phyloP scores from a whole-genome alignment of 2,888 invertebrate genomes.

The Eutolmus rufibarbis region DNA sequence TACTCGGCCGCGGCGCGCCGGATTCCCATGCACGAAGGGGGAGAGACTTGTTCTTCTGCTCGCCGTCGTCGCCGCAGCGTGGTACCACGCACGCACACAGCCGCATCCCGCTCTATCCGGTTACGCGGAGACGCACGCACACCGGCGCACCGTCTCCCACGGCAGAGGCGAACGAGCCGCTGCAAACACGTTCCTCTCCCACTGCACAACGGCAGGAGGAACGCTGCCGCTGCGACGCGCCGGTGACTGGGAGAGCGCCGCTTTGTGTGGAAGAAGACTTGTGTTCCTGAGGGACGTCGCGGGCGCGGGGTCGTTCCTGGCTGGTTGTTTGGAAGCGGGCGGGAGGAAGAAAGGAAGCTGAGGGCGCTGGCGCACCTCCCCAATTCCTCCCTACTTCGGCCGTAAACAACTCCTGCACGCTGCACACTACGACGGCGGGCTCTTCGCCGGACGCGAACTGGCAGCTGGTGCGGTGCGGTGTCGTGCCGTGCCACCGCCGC shows the following conservation, averaged over 20 bases:
- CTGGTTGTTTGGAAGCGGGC: background rate
- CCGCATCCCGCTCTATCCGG: background rate
- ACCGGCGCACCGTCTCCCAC: background rate
- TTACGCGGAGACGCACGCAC: background rate
- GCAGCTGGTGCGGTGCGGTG: background rate
- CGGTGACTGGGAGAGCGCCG: background rate
- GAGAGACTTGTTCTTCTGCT: background rate
- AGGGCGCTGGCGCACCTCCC: slow-evolving; percentile 15
- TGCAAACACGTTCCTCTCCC: background rate
- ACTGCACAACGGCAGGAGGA: background rate
- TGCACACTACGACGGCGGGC: background rate
- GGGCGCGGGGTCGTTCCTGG: background rate
- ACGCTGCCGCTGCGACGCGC: background rate
- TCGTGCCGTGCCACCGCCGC: background rate
- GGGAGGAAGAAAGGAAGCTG: background rate
- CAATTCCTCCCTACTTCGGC: background rate
- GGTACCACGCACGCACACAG: background rate
- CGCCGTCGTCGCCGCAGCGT: background rate
- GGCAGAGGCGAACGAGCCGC: background rate
- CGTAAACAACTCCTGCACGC: background rate
- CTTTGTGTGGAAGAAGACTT: background rate
- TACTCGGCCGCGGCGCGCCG: background rate
- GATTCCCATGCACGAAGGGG: background rate
- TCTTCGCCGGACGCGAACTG: background rate
- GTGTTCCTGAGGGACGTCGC: background rate